Evolutionary conservation across 2,888 invertebrate genomes (phyloP).

Genomic region (Stomorhina lunata): DNA sequence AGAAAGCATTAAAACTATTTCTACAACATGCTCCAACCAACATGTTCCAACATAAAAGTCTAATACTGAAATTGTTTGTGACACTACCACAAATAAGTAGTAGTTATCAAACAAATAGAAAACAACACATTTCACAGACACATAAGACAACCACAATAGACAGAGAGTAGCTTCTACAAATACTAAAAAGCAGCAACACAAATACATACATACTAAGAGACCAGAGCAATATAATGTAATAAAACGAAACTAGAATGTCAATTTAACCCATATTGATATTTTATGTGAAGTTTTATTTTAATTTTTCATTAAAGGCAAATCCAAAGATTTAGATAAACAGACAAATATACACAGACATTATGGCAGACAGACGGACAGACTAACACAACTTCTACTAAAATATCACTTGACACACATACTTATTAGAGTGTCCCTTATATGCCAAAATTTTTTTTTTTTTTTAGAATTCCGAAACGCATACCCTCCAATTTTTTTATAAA

Average conservation of each 20-base stretch:
- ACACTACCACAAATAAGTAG: slow-evolving; percentile 9
- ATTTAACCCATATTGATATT: slow-evolving; percentile 55
- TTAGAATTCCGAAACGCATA: too few species aligned
- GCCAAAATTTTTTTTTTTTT: too few species aligned
- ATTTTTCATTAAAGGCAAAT: slow-evolving; percentile 65
- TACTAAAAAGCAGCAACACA: too few species aligned
- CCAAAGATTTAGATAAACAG: slow-evolving; percentile 44
- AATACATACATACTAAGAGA: neutral
- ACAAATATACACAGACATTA: slow-evolving; percentile 40
- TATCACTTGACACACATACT: slow-evolving; percentile 28
- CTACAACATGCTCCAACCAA: neutral
- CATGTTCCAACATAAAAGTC: too few species aligned
- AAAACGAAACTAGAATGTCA: slow-evolving; percentile 39
- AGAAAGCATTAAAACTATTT: neutral
- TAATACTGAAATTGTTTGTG: neutral
- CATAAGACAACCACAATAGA: neutral
- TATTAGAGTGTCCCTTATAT: too few species aligned
- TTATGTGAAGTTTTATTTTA: slow-evolving; percentile 41
- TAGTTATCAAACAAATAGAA: slow-evolving; percentile 13
- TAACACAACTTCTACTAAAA: slow-evolving; percentile 52
- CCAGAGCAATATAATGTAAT: slow-evolving; percentile 11
- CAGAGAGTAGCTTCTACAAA: too few species aligned
- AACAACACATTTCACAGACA: neutral
- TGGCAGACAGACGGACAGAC: slow-evolving; percentile 51
- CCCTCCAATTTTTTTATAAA: too few species aligned